Percentiles rank a stretch among this genome's conserved stretches.
These are phyloP conservation scores for Gavialis gangeticus DNA, from an alignment of 2,113 vertebrate genomes.

Conservation along the genomic window DNA sequence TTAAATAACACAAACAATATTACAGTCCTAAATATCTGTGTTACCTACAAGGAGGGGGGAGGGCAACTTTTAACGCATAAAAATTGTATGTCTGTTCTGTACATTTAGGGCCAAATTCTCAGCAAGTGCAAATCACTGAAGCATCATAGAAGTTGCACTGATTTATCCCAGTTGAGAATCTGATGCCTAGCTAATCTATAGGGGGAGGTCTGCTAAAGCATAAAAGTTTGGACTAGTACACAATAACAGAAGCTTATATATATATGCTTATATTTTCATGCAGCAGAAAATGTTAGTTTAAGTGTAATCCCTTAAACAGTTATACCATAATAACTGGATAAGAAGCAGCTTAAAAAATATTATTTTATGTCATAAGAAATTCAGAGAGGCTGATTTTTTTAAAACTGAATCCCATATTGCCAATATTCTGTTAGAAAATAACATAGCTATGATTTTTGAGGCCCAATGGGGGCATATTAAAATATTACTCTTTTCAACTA, in stretches of 20 bases:
- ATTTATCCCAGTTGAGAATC: conserved; percentile 26
- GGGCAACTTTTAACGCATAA: conserved; percentile 38
- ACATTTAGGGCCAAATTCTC: conserved; percentile 35
- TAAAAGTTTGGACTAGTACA: not conserved
- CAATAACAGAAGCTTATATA: conserved; percentile 24
- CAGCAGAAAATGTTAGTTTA: conserved; percentile 67
- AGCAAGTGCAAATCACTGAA: conserved; percentile 32
- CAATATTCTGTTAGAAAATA: conserved; percentile 55
- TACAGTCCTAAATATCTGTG: conserved; percentile 78
- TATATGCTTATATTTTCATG: not conserved
- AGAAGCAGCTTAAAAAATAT: conserved; percentile 66
- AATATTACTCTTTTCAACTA: conserved; percentile 29
- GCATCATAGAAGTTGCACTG: not conserved
- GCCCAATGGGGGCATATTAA: conserved; percentile 19
- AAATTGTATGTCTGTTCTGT: conserved; percentile 52
- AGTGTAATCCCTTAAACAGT: conserved; percentile 68
- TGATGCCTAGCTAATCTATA: conserved; percentile 28
- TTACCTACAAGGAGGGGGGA: conserved; percentile 58
- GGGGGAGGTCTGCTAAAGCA: conserved; percentile 1
- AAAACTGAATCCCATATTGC: conserved; percentile 50
- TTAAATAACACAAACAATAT: conserved; percentile 81
- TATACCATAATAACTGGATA: conserved; percentile 63
- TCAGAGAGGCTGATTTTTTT: conserved; percentile 51
- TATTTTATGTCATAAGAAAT: conserved; percentile 58
- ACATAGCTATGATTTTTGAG: conserved; percentile 49